Conservation (phyloP, 2,888 invertebrate species). For the Cheilosia vulpina region DNA sequence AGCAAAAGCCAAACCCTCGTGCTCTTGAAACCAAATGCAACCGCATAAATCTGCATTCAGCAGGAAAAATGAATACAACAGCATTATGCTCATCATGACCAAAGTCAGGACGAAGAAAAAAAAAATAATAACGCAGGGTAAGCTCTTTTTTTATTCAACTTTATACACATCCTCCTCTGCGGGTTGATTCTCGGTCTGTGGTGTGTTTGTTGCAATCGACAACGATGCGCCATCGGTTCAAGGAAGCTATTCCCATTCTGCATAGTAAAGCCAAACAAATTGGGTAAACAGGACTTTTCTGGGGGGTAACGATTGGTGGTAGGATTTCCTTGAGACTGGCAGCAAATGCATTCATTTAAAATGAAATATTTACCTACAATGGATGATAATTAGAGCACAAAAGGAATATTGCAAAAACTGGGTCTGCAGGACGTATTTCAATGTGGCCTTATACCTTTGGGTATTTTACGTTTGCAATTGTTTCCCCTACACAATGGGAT, state of each 20-base stretch:
- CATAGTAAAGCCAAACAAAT: slow-evolving; percentile 53
- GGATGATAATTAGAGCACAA: slow-evolving; percentile 74
- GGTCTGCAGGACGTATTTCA: slow-evolving; percentile 58
- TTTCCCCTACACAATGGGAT: slow-evolving; percentile 29
- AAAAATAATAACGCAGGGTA: slow-evolving; percentile 1
- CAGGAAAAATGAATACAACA: slow-evolving; percentile 69
- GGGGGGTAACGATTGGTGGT: slow-evolving; percentile 46
- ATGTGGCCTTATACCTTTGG: slow-evolving; percentile 18
- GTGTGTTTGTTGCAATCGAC: slow-evolving; percentile 42
- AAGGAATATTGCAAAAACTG: slow-evolving; percentile 57
- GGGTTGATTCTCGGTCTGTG: slow-evolving; percentile 3
- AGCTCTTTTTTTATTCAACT: slow-evolving; percentile 20
- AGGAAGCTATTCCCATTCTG: not conserved
- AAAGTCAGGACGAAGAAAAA: slow-evolving; percentile 15
- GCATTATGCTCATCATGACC: slow-evolving; percentile 70
- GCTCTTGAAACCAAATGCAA: slow-evolving; percentile 67
- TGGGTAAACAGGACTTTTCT: slow-evolving; percentile 46
- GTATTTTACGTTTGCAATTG: slow-evolving; percentile 9
- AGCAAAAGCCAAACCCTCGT: not conserved
- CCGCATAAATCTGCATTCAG: slow-evolving; percentile 69
- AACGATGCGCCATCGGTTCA: slow-evolving; percentile 16
- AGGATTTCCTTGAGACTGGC: slow-evolving; percentile 57
- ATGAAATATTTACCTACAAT: slow-evolving; percentile 74
- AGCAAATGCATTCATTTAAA: slow-evolving; percentile 66
- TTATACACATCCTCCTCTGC: slow-evolving; percentile 23